These are phyloP conservation scores for Epistrophe eligans DNA, from an alignment of 2,888 invertebrate species.

Conservation along the genomic window DNA sequence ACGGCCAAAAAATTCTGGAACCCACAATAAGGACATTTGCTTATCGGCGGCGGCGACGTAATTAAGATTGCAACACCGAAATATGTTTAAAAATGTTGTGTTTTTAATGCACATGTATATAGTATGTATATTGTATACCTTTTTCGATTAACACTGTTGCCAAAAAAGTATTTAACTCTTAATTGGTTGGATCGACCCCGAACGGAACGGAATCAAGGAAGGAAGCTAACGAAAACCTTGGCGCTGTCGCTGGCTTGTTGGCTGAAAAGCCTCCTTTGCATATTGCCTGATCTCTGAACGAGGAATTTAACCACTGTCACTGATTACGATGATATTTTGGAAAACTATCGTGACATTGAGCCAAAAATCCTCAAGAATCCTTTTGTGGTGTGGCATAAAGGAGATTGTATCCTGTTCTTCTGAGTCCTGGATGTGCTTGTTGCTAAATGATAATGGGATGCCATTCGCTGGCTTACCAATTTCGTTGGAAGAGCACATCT, in stretches of 20 bases:
- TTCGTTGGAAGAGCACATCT: conserved; percentile 62
- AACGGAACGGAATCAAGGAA: neutral
- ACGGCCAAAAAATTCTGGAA: conserved; percentile 20
- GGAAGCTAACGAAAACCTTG: conserved; percentile 13
- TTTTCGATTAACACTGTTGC: conserved; percentile 69
- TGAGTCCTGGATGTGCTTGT: conserved; percentile 46
- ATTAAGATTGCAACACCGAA: conserved; percentile 69
- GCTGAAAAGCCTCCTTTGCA: conserved; percentile 48
- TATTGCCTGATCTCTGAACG: conserved; percentile 48
- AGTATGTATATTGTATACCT: neutral
- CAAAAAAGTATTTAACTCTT: conserved; percentile 67
- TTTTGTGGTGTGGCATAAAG: conserved; percentile 38
- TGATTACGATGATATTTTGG: conserved; percentile 70
- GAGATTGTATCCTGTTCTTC: conserved; percentile 17
- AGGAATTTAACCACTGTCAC: conserved; percentile 68
- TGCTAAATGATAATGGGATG: conserved; percentile 72
- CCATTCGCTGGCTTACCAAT: conserved; percentile 68
- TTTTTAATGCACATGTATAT: conserved; percentile 24
- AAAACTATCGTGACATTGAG: conserved; percentile 66
- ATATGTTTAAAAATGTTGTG: conserved; percentile 52
- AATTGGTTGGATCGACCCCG: conserved; percentile 55
- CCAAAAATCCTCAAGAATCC: conserved; percentile 66
- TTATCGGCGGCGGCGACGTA: conserved; percentile 59
- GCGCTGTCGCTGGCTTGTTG: neutral
- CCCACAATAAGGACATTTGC: conserved; percentile 17